Percentiles rank a stretch among this genome's conserved stretches.
Conservation (phyloP, 2,797 vertebrate species). For the Sebastes itinus region DNA sequence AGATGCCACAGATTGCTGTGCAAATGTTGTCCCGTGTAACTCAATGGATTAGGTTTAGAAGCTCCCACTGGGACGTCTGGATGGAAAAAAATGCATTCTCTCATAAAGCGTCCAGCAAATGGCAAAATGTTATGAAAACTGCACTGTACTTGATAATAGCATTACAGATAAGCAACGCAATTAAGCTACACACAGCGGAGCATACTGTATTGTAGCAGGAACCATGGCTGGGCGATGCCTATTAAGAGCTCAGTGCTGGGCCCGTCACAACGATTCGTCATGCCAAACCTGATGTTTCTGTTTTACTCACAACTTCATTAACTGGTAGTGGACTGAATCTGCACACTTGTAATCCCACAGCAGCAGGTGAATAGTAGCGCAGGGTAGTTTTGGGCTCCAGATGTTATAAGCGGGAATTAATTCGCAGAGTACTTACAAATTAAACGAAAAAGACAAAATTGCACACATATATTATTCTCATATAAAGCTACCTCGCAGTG, state of each 20-base stretch:
- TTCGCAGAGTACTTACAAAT: not conserved
- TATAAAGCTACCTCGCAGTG: not conserved
- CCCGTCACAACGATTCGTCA: slow-evolving; percentile 68
- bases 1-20: slow-evolving; percentile 62
- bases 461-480: not conserved
- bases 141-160: slow-evolving; percentile 55
- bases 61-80: slow-evolving; percentile 40
- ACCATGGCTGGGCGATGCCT: slow-evolving; percentile 39
- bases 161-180: slow-evolving; percentile 69
- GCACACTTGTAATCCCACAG: slow-evolving; percentile 7
- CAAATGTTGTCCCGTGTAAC: slow-evolving; percentile 60
- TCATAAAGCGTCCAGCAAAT: slow-evolving; percentile 47
- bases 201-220: slow-evolving; percentile 36
- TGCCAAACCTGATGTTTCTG: slow-evolving; percentile 51
- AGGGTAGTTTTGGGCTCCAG: not conserved
- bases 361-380: not conserved
- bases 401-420: not conserved
- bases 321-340: slow-evolving; percentile 22
- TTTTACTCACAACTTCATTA: slow-evolving; percentile 46
- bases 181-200: slow-evolving; percentile 57
- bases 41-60: slow-evolving; percentile 55
- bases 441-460: not conserved
- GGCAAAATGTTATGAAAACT: slow-evolving; percentile 56
- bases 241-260: slow-evolving; percentile 45
- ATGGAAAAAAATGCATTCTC: slow-evolving; percentile 21